A percentile compares a stretch with the other conserved stretches of the same genome.
phyloP scores from a whole-genome alignment of 2,888 invertebrate genomes.

The Aradus depressus region DNA sequence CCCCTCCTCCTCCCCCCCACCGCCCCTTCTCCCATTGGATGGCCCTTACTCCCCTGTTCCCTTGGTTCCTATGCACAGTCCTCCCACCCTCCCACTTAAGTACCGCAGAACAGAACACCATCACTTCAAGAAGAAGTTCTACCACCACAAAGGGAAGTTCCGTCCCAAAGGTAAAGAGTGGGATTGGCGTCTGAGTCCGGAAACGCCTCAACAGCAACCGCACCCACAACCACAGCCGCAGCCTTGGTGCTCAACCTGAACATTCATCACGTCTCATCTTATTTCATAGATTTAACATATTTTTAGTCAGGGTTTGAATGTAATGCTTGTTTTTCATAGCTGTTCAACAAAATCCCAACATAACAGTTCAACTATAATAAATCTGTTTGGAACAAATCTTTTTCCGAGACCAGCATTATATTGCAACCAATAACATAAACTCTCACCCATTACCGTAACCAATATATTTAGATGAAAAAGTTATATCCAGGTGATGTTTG shows the following conservation, averaged over 20 bases:
- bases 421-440: no score
- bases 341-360: no score
- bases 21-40: slow-evolving; percentile 32
- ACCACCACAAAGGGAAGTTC: slow-evolving; percentile 55
- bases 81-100: slow-evolving; percentile 43
- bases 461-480: no score
- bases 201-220: slow-evolving; percentile 21
- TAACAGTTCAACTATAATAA: no score
- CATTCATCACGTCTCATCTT: not conserved
- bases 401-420: no score
- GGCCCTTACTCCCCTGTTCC: slow-evolving; percentile 35
- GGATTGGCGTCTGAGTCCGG: slow-evolving; percentile 44
- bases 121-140: slow-evolving; percentile 77
- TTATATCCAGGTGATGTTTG: no score
- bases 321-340: no score
- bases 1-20: slow-evolving; percentile 33
- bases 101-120: slow-evolving; percentile 47
- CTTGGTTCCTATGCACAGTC: slow-evolving; percentile 37
- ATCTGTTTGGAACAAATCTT: no score
- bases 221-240: no score
- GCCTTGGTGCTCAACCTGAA: slow-evolving; percentile 29
- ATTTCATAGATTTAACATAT: not conserved
- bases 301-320: no score
- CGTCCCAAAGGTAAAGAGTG: slow-evolving; percentile 62
- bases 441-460: no score